Percentiles rank a stretch among this genome's conserved stretches.
These are phyloP conservation scores for Nemotelus nigrinus DNA, from an alignment of 2,888 invertebrate genomes.

Conservation along the genomic window DNA sequence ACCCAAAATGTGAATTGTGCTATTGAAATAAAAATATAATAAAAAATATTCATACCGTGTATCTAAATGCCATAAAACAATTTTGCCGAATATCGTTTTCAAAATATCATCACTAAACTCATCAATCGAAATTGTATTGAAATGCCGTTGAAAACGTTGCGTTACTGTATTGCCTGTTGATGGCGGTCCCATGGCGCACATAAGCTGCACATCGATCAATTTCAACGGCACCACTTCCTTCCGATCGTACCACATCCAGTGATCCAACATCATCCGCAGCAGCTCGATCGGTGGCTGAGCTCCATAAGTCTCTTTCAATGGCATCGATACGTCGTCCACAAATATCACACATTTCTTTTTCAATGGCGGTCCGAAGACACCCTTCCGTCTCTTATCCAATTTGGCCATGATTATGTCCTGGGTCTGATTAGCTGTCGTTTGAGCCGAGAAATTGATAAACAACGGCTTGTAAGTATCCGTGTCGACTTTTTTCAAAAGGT, in stretches of 20 bases:
- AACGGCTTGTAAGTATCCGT: conserved; percentile 82
- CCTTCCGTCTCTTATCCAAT: conserved; percentile 90
- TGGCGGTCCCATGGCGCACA: conserved; percentile 86
- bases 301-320: conserved; percentile 81
- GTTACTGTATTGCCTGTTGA: conserved; percentile 86
- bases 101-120: conserved; percentile 89
- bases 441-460: conserved; percentile 92
- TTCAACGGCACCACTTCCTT: conserved; percentile 82
- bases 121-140: conserved; percentile 85
- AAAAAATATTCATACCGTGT: conserved; percentile 73
- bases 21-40: neutral
- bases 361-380: conserved; percentile 91
- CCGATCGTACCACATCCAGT: conserved; percentile 89
- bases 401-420: conserved; percentile 96
- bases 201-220: conserved; percentile 85
- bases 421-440: conserved; percentile 91
- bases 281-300: conserved; percentile 96
- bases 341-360: conserved; percentile 90
- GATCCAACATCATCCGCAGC: conserved; percentile 89
- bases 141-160: conserved; percentile 86
- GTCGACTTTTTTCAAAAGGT: conserved; percentile 82
- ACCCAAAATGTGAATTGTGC: neutral
- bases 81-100: conserved; percentile 85
- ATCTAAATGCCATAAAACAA: conserved; percentile 94
- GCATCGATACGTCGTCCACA: conserved; percentile 97